phyloP scores from a whole-genome alignment of 2,113 vertebrate genomes.

The Rhynchomys soricoides region DNA sequence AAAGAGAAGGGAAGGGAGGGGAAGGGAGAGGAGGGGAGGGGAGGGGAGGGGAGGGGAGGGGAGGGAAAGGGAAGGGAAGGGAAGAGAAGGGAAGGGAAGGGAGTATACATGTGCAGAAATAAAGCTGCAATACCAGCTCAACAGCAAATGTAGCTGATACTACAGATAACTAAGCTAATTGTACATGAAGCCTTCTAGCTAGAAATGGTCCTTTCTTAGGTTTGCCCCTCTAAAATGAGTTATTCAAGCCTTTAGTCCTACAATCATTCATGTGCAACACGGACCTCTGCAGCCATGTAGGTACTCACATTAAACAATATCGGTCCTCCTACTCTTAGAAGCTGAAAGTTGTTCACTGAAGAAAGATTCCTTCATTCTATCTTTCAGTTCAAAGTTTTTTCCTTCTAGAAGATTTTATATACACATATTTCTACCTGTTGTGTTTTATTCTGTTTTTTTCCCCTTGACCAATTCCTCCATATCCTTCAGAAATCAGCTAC shows the following conservation, averaged over 20 bases:
- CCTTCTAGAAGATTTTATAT: slow-evolving; percentile 1
- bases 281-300: background rate
- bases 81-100: background rate
- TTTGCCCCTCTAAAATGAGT: slow-evolving; percentile 4
- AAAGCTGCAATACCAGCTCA: background rate
- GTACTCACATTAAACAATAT: background rate
- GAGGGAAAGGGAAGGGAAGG: background rate
- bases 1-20: background rate
- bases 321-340: background rate
- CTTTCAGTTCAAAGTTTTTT: slow-evolving; percentile 11
- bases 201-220: background rate
- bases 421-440: background rate
- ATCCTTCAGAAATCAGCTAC: slow-evolving; percentile 48
- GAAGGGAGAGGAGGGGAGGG: background rate
- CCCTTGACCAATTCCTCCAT: background rate
- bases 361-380: background rate
- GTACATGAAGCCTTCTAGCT: background rate
- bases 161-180: background rate
- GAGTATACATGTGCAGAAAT: background rate
- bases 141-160: background rate
- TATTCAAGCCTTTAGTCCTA: background rate
- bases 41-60: background rate
- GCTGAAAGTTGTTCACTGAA: background rate
- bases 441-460: background rate
- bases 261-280: background rate